phyloP scores from a whole-genome alignment of 1,140 invertebrate species.

The Sycophaga agraensis region DNA sequence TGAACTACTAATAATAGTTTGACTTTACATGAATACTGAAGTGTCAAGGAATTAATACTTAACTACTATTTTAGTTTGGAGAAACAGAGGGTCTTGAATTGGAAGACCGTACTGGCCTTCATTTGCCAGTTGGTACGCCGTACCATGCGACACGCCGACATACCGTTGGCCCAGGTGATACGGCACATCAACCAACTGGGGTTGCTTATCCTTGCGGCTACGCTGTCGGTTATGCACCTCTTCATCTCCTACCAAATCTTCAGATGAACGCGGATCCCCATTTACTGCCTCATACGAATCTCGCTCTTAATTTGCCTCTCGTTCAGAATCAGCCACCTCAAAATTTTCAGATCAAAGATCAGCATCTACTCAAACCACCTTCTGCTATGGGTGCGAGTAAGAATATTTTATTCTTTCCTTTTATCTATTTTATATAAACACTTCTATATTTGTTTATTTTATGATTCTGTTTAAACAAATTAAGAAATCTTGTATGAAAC shows the following conservation, averaged over 20 bases:
- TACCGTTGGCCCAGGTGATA: conserved; percentile 90
- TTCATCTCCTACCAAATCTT: conserved; percentile 46
- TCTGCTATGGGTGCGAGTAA: conserved; percentile 83
- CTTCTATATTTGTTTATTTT: background rate
- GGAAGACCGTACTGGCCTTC: conserved; percentile 53
- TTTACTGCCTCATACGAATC: conserved; percentile 65
- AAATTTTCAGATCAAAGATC: conserved; percentile 89
- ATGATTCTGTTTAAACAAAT: too few relatives aligned
- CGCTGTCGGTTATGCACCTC: conserved; percentile 44
- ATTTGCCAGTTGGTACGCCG: conserved; percentile 48
- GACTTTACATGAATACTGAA: too few relatives aligned
- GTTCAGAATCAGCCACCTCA: conserved; percentile 76
- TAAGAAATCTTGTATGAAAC: too few relatives aligned
- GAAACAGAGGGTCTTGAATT: conserved; percentile 65
- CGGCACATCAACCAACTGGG: conserved; percentile 68
- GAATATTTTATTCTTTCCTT: conserved; percentile 33
- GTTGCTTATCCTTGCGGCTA: conserved; percentile 50
- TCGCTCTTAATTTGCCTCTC: conserved; percentile 74
- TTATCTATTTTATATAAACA: background rate
- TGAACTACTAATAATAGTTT: too few relatives aligned
- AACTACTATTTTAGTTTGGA: conserved; percentile 63
- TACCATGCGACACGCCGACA: conserved; percentile 72
- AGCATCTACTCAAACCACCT: conserved; percentile 89
- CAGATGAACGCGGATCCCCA: conserved; percentile 50
- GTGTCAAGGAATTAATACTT: too few relatives aligned